Evolutionary conservation across 2,888 invertebrate species (phyloP), one percentile per base, ranked within the genome.

Genomic region (Drosophila nr. perissopoda): DNA sequence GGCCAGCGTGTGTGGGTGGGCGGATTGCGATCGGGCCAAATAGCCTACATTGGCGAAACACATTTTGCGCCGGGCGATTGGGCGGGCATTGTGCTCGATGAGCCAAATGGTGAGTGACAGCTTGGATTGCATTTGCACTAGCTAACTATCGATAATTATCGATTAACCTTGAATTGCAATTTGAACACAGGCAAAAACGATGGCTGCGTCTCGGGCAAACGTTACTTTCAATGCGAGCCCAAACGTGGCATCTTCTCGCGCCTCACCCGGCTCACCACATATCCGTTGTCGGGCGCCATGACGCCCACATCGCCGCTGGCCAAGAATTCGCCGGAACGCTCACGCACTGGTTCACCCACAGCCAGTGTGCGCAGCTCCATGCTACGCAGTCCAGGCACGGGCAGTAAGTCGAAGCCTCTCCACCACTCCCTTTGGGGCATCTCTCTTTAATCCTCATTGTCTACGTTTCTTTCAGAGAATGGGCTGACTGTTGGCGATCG

Each of bases 41-140:
- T 99, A 83, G 97, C 98, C 48, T 99, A 97, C 93, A 93, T 93
- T 46, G 92, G 99, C 36, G 98, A 98, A 91, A 98, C 99, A 60
- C 97, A 98, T 93, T 99, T 99, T 94, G 99, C 99, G 21, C 98
- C 98, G 27, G 99, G 99, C 71, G 98, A 99, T 81, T 99, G 99
- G 99, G 99, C 98, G 57, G 99, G 99, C 58, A 96, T 99, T 71
- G 99, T 98, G 73, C 95, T 99, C 82, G 99, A 99, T 93, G 98
- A 98, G 84, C 96, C 98, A 48, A 96, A 97, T 90, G 99, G 99
- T 92, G 76, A 83, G 84, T 60, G 68, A 68, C 66, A 46, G 48
- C 5, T 40, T 25, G 25, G 46, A 46, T 25, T 53, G 36, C 31
- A 49, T 13, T 53, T 27, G 38, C 38, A 36, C 29, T 13, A 18